These are phyloP conservation scores for Nettapus auritus DNA, from an alignment of 2,113 vertebrate species.

Conservation along the genomic window DNA sequence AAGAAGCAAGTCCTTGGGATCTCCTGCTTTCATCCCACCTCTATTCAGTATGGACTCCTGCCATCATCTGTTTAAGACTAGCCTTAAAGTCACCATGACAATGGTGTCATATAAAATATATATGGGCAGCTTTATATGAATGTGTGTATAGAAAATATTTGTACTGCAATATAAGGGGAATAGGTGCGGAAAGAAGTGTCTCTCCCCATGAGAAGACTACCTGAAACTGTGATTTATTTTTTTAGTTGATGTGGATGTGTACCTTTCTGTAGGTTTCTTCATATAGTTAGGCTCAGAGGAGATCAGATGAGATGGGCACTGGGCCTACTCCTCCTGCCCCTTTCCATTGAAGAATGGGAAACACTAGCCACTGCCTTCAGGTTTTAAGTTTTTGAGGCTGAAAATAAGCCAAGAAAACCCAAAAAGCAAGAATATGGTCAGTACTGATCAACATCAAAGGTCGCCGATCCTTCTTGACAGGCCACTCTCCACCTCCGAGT, in stretches of 20 bases:
- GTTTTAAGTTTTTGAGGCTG: background rate
- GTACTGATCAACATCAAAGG: background rate
- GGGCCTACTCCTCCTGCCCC: background rate
- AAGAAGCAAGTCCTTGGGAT: background rate
- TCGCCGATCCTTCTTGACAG: background rate
- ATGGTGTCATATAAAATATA: constrained; percentile 7
- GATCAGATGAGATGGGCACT: background rate
- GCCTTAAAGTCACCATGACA: constrained; percentile 32
- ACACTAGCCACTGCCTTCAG: background rate
- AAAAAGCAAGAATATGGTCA: background rate
- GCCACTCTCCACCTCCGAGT: constrained; percentile 61
- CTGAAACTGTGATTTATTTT: background rate
- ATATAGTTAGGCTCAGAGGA: background rate
- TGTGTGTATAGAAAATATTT: constrained; percentile 44
- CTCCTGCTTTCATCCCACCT: background rate
- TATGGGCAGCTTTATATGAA: background rate
- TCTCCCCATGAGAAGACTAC: background rate
- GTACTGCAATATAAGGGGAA: background rate
- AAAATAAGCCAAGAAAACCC: background rate
- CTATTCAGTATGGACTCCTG: background rate
- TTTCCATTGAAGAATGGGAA: background rate
- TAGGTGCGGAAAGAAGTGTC: background rate
- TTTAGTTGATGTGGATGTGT: background rate
- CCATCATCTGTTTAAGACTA: constrained; percentile 24
- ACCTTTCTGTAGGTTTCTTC: background rate